Percentiles rank a stretch among this genome's conserved stretches.
Conservation (phyloP, 1,140 invertebrate species). For the Oreohelix idahoensis region DNA sequence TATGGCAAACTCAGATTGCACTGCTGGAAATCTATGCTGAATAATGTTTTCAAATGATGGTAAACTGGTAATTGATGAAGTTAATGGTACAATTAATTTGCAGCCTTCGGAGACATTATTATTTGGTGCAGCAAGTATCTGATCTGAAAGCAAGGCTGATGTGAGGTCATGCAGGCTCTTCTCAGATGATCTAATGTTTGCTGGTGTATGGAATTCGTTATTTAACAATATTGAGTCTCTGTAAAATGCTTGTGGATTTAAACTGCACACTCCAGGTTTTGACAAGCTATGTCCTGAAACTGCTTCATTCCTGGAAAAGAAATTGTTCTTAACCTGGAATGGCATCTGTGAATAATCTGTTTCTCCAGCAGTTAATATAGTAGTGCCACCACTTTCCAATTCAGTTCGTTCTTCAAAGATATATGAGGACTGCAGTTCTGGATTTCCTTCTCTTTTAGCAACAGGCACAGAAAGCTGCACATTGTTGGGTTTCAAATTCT, state of each 20-base stretch:
- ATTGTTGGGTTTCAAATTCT: background rate
- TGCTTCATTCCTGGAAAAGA: too few relatives aligned
- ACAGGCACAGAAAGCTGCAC: background rate
- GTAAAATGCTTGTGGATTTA: too few relatives aligned
- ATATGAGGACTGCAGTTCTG: background rate
- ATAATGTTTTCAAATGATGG: background rate
- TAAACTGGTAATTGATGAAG: background rate
- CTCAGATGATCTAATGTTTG: too few relatives aligned
- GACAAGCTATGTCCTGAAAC: too few relatives aligned
- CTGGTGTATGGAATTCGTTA: too few relatives aligned
- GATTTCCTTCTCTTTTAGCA: background rate
- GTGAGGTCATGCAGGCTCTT: too few relatives aligned
- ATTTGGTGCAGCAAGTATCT: too few relatives aligned
- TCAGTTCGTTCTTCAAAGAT: background rate
- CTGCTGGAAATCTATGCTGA: background rate
- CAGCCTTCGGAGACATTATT: background rate
- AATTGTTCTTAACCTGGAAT: background rate
- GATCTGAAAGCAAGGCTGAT: too few relatives aligned
- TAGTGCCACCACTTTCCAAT: background rate
- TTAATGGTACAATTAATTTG: slow-evolving; percentile 19
- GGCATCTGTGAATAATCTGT: background rate
- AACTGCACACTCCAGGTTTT: too few relatives aligned
- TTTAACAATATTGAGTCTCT: too few relatives aligned
- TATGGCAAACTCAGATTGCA: background rate
- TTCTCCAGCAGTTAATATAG: background rate